Conservation (phyloP, 2,113 vertebrate genomes). For the Rhea americana region DNA sequence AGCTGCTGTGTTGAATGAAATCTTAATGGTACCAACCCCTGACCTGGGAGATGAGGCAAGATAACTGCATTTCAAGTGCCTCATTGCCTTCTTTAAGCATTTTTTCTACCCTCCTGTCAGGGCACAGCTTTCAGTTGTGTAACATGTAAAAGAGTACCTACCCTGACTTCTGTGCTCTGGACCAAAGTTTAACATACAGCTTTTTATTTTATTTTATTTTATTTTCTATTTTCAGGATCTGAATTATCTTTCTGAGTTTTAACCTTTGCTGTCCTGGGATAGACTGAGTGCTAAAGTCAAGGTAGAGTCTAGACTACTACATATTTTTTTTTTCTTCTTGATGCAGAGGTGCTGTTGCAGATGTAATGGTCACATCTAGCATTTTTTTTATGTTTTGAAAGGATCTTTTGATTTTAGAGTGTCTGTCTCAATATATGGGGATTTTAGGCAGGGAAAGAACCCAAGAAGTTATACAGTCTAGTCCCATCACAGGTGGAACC, state of each 20-base stretch:
- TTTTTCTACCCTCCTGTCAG: background rate
- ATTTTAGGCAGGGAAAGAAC: background rate
- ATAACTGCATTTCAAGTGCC: background rate
- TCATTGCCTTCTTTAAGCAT: background rate
- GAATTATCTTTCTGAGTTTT: background rate
- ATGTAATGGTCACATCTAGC: background rate
- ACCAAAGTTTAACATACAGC: background rate
- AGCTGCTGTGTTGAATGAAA: background rate
- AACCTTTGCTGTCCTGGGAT: background rate
- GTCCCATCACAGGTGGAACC: background rate
- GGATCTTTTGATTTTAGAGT: background rate
- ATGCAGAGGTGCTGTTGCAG: accelerated
- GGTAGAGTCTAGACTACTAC: background rate
- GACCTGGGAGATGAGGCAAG: background rate
- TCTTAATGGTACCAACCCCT: background rate
- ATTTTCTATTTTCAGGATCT: background rate
- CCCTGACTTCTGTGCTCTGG: background rate
- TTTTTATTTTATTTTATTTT: background rate
- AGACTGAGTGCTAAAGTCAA: background rate
- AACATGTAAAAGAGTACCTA: background rate
- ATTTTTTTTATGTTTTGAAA: background rate
- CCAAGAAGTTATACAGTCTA: accelerated
- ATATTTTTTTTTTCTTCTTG: background rate
- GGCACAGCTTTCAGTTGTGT: background rate
- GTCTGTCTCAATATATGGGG: background rate